Evolutionary conservation across 2,113 vertebrate species (phyloP).

Genomic region (Gavialis gangeticus): DNA sequence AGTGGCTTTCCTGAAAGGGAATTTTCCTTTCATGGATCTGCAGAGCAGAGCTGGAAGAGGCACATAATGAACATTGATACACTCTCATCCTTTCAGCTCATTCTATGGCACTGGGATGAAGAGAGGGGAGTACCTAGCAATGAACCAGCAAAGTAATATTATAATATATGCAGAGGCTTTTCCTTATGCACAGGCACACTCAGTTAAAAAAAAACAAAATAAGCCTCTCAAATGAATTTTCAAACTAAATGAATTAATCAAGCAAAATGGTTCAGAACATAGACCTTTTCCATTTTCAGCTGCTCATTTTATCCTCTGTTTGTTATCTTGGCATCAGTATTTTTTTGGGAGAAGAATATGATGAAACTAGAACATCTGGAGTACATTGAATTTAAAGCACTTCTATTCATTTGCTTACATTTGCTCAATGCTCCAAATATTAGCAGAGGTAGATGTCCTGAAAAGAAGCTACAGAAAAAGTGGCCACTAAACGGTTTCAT

Average conservation of each 20-base stretch:
- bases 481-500: background rate
- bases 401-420: background rate
- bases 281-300: too few relatives aligned
- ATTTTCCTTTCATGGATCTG: too few relatives aligned
- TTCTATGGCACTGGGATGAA: background rate
- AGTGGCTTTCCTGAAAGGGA: background rate
- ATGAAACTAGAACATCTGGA: conserved; percentile 13
- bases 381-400: background rate
- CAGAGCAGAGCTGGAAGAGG: too few relatives aligned
- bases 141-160: background rate
- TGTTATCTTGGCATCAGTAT: background rate
- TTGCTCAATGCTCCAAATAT: background rate
- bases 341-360: background rate
- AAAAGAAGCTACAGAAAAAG: background rate
- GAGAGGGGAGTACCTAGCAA: background rate
- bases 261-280: background rate
- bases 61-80: background rate
- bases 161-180: background rate
- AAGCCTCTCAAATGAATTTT: background rate
- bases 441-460: background rate
- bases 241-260: background rate
- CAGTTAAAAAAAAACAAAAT: background rate
- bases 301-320: background rate
- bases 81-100: background rate
- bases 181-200: background rate